Conservation (phyloP, 2,797 vertebrate species). For the Ctenochaetus hawaiiensis region DNA sequence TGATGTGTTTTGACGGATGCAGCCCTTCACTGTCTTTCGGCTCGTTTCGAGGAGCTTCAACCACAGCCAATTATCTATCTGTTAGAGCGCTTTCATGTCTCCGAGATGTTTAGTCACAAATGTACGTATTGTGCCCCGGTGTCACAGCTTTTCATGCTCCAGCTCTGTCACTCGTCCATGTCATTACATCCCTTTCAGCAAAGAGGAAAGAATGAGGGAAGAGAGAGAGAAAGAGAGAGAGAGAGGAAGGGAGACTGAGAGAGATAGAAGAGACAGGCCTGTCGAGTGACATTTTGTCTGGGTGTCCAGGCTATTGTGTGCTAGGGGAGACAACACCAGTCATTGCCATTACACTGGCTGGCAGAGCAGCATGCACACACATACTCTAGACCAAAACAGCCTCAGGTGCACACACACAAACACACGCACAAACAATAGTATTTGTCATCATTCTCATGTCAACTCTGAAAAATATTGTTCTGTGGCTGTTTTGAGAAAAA, state of each 20-base stretch:
- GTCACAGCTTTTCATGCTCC: constrained; percentile 63
- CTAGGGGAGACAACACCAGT: constrained; percentile 67
- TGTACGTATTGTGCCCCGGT: constrained; percentile 51
- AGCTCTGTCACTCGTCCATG: constrained; percentile 59
- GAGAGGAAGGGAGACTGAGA: constrained; percentile 22
- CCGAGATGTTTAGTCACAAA: constrained; percentile 64
- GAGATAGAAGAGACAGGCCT: constrained; percentile 53
- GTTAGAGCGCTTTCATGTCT: constrained; percentile 57
- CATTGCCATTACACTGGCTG: constrained; percentile 50
- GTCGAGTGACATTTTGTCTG: constrained; percentile 71
- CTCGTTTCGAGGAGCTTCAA: constrained; percentile 50
- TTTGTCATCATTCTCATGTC: constrained; percentile 40
- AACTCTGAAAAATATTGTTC: constrained; percentile 39
- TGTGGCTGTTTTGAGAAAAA: constrained; percentile 37
- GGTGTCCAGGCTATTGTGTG: constrained; percentile 59
- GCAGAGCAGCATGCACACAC: constrained; percentile 37
- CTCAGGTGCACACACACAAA: constrained; percentile 41
- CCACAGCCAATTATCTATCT: constrained; percentile 64
- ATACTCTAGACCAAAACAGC: constrained; percentile 36
- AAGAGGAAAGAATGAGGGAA: constrained; percentile 26
- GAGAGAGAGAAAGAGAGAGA: background rate
- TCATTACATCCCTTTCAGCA: constrained; percentile 64
- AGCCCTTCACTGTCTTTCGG: constrained; percentile 52
- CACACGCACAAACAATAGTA: constrained; percentile 32
- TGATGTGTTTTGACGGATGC: constrained; percentile 67